Evolutionary conservation across 2,113 vertebrate species (phyloP), one percentile per base, ranked within the genome.

Genomic region (Microcebus tavaratra): DNA sequence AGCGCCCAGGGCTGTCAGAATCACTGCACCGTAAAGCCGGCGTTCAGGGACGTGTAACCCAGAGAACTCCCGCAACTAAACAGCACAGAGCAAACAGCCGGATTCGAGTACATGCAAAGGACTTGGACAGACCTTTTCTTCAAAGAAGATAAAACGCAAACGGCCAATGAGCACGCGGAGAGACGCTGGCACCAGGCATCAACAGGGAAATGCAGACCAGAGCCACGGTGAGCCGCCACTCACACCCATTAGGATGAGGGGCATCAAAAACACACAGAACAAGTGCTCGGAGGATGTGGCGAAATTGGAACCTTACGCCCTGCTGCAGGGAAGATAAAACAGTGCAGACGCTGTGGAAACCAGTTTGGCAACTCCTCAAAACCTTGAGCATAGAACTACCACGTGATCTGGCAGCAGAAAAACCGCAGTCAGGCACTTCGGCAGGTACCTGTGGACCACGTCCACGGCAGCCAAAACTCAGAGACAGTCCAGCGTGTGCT

Each of bases 321-420:
- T n/a, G 20, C 53, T 72, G 36, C 2, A 1, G 67, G 25, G 5
- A 29, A 8, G 12, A 10, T 0, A 21, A 39, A 36, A 55, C 1
- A 9, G 48, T 14, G 73, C 45, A 17, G 17, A 42, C 1, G 0
- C 42, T 14, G 7, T 21, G n/a, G n/a, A 55, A 55, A 36, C 7
- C 1, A 13, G 10, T 5, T 2, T 4, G 34, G 34, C 1, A 0
- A 3, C 2, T 53, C 34, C 72, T 29, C 14, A 2, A 59, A 36
- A 63, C 12, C 18, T 25, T 25, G 15, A 68, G 42, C 4, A 10
- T 2, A 27, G 23, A 55, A 42, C 0, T 23, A 6, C 61, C 63
- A 8, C 17, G 25, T 11, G 21, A 36, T 8, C 45, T 23, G 57
- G 34, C 55, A 59, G 9, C 73, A 63, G 78, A 36, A 39, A 67